These are phyloP conservation scores for Platypus cylindrus DNA, from an alignment of 2,888 invertebrate genomes.

Conservation along the genomic window DNA sequence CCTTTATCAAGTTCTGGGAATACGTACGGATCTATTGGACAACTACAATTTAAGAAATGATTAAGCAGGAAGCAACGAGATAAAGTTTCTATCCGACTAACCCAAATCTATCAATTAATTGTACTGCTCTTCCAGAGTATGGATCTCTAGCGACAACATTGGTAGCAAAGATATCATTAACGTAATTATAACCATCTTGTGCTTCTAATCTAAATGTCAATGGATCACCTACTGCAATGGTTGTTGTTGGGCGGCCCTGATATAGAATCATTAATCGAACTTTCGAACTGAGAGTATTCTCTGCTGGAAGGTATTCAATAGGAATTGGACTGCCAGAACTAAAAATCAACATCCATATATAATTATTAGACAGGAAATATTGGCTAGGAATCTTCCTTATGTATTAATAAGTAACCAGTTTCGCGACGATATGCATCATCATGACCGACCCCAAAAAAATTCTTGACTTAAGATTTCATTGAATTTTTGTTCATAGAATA, in stretches of 20 bases:
- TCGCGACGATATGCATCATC: too few species aligned
- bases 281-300: slow-evolving; percentile 80
- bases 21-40: slow-evolving; percentile 82
- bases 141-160: slow-evolving; percentile 89
- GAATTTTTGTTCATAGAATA: too few species aligned
- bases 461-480: too few species aligned
- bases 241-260: slow-evolving; percentile 82
- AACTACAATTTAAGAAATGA: slow-evolving; percentile 40
- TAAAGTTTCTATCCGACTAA: slow-evolving; percentile 32
- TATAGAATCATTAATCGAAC: slow-evolving; percentile 76
- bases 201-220: slow-evolving; percentile 80
- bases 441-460: too few species aligned
- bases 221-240: slow-evolving; percentile 87
- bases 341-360: too few species aligned
- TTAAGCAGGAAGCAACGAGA: background rate
- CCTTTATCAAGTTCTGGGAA: slow-evolving; percentile 83
- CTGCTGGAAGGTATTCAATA: slow-evolving; percentile 83
- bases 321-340: slow-evolving; percentile 87
- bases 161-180: slow-evolving; percentile 82
- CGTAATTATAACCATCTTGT: slow-evolving; percentile 79
- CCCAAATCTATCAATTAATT: slow-evolving; percentile 82
- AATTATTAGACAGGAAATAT: too few species aligned
- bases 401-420: too few species aligned
- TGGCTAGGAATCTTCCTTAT: too few species aligned
- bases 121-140: slow-evolving; percentile 80